Evolutionary conservation across 2,113 vertebrate species (phyloP).

Genomic region (Phoxinus phoxinus): DNA sequence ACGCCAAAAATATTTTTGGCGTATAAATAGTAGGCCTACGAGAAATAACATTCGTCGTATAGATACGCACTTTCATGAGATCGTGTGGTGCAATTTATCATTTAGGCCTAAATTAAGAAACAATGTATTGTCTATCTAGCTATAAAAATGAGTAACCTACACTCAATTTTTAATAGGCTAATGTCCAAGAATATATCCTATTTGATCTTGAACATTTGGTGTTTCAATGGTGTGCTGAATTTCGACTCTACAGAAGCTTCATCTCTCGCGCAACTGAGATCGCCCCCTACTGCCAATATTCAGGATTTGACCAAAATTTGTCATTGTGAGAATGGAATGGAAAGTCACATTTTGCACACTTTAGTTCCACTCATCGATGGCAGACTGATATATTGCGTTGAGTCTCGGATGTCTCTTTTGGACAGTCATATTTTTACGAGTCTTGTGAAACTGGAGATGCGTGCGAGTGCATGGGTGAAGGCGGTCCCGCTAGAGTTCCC

Average conservation of each 20-base stretch:
- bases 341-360: not conserved
- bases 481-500: slow-evolving; percentile 71
- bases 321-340: not conserved
- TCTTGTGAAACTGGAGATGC: slow-evolving; percentile 63
- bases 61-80: too few relatives aligned
- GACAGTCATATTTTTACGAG: slow-evolving; percentile 46
- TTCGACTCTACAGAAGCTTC: not conserved
- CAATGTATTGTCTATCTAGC: not conserved
- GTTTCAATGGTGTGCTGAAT: not conserved
- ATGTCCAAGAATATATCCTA: not conserved
- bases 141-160: not conserved
- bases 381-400: not conserved
- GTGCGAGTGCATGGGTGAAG: slow-evolving; percentile 69
- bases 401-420: not conserved
- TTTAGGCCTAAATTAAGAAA: not conserved
- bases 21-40: too few relatives aligned
- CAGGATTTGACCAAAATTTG: not conserved
- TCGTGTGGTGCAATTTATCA: not conserved
- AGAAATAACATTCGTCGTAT: too few relatives aligned
- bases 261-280: not conserved
- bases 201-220: not conserved
- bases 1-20: too few relatives aligned
- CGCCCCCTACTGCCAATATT: slow-evolving; percentile 31
- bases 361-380: not conserved
- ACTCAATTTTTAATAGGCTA: not conserved